Evolutionary conservation across 2,113 vertebrate species (phyloP).

Genomic region (Rhinolophus sinicus): DNA sequence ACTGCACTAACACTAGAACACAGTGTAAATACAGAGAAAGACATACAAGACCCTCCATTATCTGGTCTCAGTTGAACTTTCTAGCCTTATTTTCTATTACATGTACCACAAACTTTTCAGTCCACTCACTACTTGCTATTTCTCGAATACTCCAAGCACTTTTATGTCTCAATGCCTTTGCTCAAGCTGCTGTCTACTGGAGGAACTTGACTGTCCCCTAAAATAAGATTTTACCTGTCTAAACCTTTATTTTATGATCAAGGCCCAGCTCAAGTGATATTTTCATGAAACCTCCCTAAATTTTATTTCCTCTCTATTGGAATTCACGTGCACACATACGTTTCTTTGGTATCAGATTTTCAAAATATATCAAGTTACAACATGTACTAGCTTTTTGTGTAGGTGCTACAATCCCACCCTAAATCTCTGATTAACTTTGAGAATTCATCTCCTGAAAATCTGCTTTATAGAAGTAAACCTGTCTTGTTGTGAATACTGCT

Average conservation of each 20-base stretch:
- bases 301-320: background rate
- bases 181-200: background rate
- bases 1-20: background rate
- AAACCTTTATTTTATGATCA: background rate
- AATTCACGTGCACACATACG: background rate
- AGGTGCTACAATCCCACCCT: background rate
- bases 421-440: background rate
- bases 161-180: background rate
- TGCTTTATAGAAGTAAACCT: conserved; percentile 5
- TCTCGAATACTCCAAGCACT: background rate
- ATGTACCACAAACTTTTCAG: background rate
- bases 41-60: background rate
- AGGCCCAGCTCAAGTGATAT: background rate
- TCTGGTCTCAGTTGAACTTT: background rate
- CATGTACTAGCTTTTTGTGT: background rate
- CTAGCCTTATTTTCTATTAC: background rate
- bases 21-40: background rate
- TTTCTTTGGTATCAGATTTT: conserved; percentile 25
- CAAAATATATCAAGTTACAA: conserved; percentile 19
- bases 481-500: background rate
- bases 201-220: background rate
- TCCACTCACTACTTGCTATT: background rate
- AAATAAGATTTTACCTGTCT: background rate
- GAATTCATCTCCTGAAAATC: background rate
- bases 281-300: background rate